These are phyloP conservation scores for Synanthedon vespiformis DNA, from an alignment of 2,888 invertebrate species.

Conservation along the genomic window DNA sequence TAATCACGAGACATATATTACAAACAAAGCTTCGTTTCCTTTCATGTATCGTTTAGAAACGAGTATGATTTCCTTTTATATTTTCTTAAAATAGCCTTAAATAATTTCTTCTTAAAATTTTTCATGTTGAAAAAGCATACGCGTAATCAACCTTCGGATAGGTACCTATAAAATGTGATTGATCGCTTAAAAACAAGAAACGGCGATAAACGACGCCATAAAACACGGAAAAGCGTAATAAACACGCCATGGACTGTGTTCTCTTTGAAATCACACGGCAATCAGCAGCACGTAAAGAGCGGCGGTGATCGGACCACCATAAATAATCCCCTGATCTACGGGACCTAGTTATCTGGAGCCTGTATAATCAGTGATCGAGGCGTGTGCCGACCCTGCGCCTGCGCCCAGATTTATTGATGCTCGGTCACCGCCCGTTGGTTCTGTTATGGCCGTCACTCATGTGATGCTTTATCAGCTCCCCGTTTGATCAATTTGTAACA, in stretches of 20 bases:
- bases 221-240: neutral
- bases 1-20: no score
- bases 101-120: no score
- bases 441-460: neutral
- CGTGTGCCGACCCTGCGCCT: conserved; percentile 9
- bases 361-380: conserved; percentile 9
- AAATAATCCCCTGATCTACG: neutral
- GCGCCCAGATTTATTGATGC: conserved; percentile 9
- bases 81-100: no score
- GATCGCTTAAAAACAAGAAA: no score
- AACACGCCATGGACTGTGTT: neutral
- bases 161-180: no score
- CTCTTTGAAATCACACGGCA: conserved; percentile 1
- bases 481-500: no score
- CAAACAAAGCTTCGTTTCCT: no score
- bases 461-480: no score
- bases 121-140: no score
- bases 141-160: no score
- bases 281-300: conserved; percentile 1
- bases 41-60: no score
- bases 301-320: neutral
- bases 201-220: neutral
- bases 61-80: no score
- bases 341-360: neutral
- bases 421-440: neutral